Conservation (phyloP, 2,888 invertebrate genomes). For the Polydrusus cervinus region DNA sequence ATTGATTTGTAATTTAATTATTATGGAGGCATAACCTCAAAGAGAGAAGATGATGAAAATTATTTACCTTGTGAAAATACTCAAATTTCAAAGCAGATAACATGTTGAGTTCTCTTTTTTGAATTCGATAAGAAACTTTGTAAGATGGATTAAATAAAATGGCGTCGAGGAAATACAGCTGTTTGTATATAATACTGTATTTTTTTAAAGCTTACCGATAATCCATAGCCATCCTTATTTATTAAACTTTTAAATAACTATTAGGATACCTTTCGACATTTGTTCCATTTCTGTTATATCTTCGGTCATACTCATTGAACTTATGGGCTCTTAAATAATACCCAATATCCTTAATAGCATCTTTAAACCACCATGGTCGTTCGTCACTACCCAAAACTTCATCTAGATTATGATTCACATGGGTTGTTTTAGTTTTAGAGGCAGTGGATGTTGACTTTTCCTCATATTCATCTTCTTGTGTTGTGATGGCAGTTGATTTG, state of each 20-base stretch:
- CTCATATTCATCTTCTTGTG: neutral
- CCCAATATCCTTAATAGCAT: slow-evolving; percentile 75
- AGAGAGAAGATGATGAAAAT: neutral
- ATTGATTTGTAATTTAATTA: neutral
- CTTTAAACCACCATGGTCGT: slow-evolving; percentile 58
- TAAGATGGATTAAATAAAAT: too few relatives aligned
- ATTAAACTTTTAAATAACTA: too few relatives aligned
- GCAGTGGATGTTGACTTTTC: neutral
- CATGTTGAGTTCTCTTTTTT: too few relatives aligned
- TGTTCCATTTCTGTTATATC: slow-evolving; percentile 64
- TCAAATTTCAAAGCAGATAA: too few relatives aligned
- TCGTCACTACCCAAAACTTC: slow-evolving; percentile 4
- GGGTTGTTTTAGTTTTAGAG: neutral
- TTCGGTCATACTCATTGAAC: slow-evolving; percentile 78
- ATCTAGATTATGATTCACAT: neutral
- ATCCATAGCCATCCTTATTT: too few relatives aligned
- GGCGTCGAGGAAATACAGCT: too few relatives aligned
- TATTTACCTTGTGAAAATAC: neutral
- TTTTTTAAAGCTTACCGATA: too few relatives aligned
- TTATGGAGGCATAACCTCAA: neutral
- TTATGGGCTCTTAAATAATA: slow-evolving; percentile 78
- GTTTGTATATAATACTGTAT: too few relatives aligned
- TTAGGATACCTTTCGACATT: slow-evolving; percentile 59
- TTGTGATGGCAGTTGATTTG: neutral
- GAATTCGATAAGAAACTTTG: too few relatives aligned